A percentile compares a stretch with the other conserved stretches of the same genome.
phyloP scores from a whole-genome alignment of 1,140 invertebrate genomes.

The Apocrypta bakeri region DNA sequence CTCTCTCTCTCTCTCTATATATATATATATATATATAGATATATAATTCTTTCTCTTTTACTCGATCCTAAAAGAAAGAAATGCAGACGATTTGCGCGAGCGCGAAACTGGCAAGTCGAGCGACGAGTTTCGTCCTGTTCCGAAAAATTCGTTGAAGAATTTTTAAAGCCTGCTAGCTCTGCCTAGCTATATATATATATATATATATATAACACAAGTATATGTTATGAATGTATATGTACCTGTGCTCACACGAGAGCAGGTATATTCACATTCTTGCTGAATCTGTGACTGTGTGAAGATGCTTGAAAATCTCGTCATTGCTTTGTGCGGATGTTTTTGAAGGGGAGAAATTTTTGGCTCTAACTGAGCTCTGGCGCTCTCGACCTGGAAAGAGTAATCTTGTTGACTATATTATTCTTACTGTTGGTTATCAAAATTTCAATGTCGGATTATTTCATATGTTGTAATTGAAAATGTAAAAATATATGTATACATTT shows the following conservation, averaged over 20 bases:
- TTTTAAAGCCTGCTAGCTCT: neutral
- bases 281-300: neutral
- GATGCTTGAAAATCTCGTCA: neutral
- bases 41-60: too few relatives aligned
- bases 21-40: too few relatives aligned
- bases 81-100: neutral
- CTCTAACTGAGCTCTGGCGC: neutral
- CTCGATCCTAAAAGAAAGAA: neutral
- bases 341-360: neutral
- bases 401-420: too few relatives aligned
- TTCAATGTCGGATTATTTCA: too few relatives aligned
- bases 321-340: neutral
- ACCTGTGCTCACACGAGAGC: neutral
- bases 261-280: constrained; percentile 1
- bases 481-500: too few relatives aligned
- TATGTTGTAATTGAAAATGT: too few relatives aligned
- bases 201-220: neutral
- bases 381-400: neutral
- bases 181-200: neutral
- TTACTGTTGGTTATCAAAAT: too few relatives aligned
- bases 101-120: neutral
- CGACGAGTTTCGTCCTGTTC: neutral
- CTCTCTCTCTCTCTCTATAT: too few relatives aligned
- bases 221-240: neutral
- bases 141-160: neutral